Evolutionary conservation across 2,888 invertebrate species (phyloP).

Genomic region (Drosophila melanosoma): DNA sequence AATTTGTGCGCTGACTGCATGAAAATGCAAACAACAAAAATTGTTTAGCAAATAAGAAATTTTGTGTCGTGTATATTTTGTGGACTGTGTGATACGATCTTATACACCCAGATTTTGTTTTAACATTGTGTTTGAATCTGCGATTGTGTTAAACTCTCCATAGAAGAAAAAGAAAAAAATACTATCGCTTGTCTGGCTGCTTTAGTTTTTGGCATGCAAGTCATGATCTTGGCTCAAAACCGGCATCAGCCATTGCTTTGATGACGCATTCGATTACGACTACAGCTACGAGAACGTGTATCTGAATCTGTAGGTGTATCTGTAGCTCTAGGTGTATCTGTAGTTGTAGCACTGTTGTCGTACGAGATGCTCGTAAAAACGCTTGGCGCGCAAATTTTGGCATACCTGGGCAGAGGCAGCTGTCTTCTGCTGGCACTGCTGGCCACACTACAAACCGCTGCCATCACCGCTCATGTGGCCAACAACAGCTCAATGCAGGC

Average conservation of each 20-base stretch:
- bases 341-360: slow-evolving; percentile 24
- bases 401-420: slow-evolving; percentile 57
- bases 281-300: slow-evolving; percentile 29
- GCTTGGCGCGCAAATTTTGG: slow-evolving; percentile 70
- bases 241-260: slow-evolving; percentile 66
- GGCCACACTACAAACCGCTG: slow-evolving; percentile 23
- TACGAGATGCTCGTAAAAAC: slow-evolving; percentile 56
- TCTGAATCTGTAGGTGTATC: slow-evolving; percentile 18
- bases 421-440: slow-evolving; percentile 38
- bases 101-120: not conserved
- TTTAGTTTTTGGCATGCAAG: slow-evolving; percentile 54
- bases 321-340: slow-evolving; percentile 21
- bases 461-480: slow-evolving; percentile 47
- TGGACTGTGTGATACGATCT: slow-evolving; percentile 17
- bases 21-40: slow-evolving; percentile 43
- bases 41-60: slow-evolving; percentile 40
- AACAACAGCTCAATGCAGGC: slow-evolving; percentile 28
- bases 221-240: slow-evolving; percentile 72
- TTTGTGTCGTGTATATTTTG: slow-evolving; percentile 13
- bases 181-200: slow-evolving; percentile 28
- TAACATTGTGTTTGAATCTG: not conserved
- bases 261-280: slow-evolving; percentile 68
- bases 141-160: slow-evolving; percentile 8
- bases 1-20: slow-evolving; percentile 52
- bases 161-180: slow-evolving; percentile 15